Conservation (phyloP, 2,113 vertebrate species). For the Oplegnathus fasciatus region DNA sequence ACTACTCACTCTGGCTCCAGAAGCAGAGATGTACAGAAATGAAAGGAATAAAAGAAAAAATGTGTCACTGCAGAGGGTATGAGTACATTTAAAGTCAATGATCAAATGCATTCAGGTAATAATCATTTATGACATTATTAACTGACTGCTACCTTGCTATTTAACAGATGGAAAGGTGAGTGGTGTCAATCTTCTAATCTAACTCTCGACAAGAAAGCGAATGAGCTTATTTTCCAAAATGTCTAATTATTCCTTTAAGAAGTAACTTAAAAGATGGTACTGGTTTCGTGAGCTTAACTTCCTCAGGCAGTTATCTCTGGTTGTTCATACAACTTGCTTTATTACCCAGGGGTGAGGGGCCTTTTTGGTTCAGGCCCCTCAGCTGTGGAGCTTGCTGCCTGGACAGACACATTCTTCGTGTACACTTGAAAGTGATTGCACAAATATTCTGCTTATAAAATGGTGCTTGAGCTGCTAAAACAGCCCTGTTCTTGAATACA, state of each 20-base stretch:
- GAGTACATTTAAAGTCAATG: background rate
- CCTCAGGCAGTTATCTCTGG: no score
- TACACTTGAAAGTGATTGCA: conserved; percentile 16
- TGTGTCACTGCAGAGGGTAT: conserved; percentile 13
- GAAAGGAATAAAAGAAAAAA: conserved; percentile 32
- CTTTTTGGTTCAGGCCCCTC: background rate
- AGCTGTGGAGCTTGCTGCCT: conserved; percentile 5
- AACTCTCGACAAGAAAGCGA: background rate
- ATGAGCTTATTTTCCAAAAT: background rate
- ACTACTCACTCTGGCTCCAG: conserved; percentile 47
- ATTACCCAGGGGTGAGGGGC: background rate
- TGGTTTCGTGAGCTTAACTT: background rate
- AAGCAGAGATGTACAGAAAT: conserved; percentile 31
- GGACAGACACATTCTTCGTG: background rate
- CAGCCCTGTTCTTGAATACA: conserved; percentile 5
- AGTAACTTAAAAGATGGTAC: background rate
- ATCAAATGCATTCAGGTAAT: background rate
- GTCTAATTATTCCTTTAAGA: background rate
- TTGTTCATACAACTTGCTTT: background rate
- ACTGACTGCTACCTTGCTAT: no score
- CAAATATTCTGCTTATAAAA: conserved; percentile 30
- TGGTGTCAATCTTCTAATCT: no score
- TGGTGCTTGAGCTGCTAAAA: background rate
- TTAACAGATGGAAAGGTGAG: no score
- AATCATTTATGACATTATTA: background rate